A percentile compares a stretch with the other conserved stretches of the same genome.
These are phyloP conservation scores for Lycaon pictus DNA, from an alignment of 2,113 vertebrate species.

Conservation along the genomic window DNA sequence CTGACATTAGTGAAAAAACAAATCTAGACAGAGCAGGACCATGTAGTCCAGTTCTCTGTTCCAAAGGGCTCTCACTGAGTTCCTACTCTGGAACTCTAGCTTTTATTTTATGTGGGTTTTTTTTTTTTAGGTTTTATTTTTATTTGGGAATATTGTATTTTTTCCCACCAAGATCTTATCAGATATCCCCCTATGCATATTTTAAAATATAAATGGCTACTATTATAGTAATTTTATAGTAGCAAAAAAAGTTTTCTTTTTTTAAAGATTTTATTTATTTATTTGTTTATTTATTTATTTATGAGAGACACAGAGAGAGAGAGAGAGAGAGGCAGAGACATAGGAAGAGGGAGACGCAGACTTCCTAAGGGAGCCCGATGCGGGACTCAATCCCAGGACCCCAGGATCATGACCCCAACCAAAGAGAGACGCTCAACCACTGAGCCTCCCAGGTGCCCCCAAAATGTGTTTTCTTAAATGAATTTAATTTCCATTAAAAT, in stretches of 20 bases:
- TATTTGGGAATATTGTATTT: neutral
- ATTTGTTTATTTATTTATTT: too few relatives aligned
- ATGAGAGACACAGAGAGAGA: too few relatives aligned
- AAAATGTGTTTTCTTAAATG: slow-evolving; percentile 25
- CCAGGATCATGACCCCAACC: too few relatives aligned
- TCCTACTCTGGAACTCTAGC: neutral
- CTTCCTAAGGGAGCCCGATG: too few relatives aligned
- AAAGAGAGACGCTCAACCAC: too few relatives aligned
- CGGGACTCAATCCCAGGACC: too few relatives aligned
- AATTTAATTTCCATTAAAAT: slow-evolving; percentile 24
- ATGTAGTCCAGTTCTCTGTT: neutral
- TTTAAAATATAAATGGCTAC: slow-evolving; percentile 47
- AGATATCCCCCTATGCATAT: neutral
- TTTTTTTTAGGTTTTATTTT: slow-evolving; percentile 46
- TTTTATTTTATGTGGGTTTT: slow-evolving; percentile 18
- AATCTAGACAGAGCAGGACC: neutral
- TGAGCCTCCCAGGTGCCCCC: too few relatives aligned
- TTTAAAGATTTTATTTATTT: too few relatives aligned
- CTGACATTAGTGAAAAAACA: neutral
- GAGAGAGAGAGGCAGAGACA: too few relatives aligned
- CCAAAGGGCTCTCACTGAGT: neutral
- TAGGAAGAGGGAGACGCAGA: too few relatives aligned
- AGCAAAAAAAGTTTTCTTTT: neutral
- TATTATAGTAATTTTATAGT: slow-evolving; percentile 20
- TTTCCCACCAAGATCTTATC: slow-evolving; percentile 23